Evolutionary conservation across 2,797 vertebrate species (phyloP), one percentile per base, ranked within the genome.

Genomic region (Pseudotriccus pelzelni): DNA sequence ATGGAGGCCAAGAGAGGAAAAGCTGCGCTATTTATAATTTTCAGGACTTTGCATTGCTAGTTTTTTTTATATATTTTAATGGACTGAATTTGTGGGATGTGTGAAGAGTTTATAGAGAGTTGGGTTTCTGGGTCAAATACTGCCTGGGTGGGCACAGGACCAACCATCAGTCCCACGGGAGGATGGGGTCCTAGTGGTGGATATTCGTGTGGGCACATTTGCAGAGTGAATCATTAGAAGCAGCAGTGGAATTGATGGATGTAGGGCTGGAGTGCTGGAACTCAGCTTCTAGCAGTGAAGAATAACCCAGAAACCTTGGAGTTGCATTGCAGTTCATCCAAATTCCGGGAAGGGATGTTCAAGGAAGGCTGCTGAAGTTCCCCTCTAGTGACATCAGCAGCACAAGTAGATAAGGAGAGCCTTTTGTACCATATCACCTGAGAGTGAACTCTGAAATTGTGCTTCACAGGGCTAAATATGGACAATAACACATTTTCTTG

Each of bases 111-210:
- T 37, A 70, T 2, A 30, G n/a, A 80, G 43, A 59, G 20, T 7
- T 44, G 12, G 23, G 19, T 81, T 73, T 91, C 55, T 24, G 36
- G 12, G 18, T 69, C 23, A 64, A 62, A 41, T 53, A 28, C 18
- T 70, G 15, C 43, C 32, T 23, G 24, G 30, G 18, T 18, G 17
- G 10, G 16, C 62, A 12, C 19, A 49, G 32, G 34, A 60, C 32
- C n/a, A 69, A 0, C 18, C 39, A 5, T 43, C 4, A 5, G 14
- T 72, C n/a, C 0, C 0, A 41, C 39, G 7, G 14, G 11, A 72
- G 4, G 23, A 21, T 8, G 21, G n/a, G 1, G 23, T 46, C 19
- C n/a, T 75, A n/a, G 36, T 30, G 27, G 23, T 19, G 34, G 47
- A 9, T 41, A 25, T 23, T 1, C 2, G 25, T 9, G 24, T 23